Conservation (phyloP, 1,140 invertebrate species). For the Camponotus vicinus region DNA sequence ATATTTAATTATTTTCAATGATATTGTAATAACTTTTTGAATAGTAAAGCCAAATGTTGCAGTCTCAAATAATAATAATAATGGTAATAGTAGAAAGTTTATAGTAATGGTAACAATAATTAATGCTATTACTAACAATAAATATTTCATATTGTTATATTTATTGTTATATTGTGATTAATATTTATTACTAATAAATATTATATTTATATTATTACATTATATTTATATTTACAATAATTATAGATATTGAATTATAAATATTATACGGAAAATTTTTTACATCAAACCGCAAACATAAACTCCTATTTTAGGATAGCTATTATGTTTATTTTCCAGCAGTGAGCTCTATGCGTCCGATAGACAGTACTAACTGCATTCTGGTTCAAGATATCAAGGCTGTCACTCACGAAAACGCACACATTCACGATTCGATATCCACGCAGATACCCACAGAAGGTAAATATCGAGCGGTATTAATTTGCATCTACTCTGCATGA, state of each 20-base stretch:
- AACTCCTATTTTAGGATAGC: slow-evolving; percentile 28
- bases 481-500: slow-evolving; percentile 75
- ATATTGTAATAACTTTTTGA: background rate
- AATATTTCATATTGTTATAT: slow-evolving; percentile 3
- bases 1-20: background rate
- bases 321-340: slow-evolving; percentile 88
- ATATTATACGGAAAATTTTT: background rate
- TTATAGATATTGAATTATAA: background rate
- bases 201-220: too few species aligned
- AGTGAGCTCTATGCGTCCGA: slow-evolving; percentile 94
- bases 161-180: too few species aligned
- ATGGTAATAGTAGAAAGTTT: background rate
- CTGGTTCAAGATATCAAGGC: slow-evolving; percentile 96
- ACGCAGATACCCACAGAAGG: slow-evolving; percentile 92
- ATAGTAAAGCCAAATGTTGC: background rate
- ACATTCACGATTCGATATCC: slow-evolving; percentile 90
- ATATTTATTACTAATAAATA: too few species aligned
- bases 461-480: slow-evolving; percentile 82
- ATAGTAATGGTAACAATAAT: background rate
- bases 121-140: background rate
- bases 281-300: background rate
- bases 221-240: too few species aligned
- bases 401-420: slow-evolving; percentile 92
- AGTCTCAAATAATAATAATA: background rate
- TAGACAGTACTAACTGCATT: slow-evolving; percentile 95